Percentiles rank a stretch among this genome's conserved stretches.
Conservation (phyloP, 2,888 invertebrate genomes). For the Rotaria magnacalcarata region DNA sequence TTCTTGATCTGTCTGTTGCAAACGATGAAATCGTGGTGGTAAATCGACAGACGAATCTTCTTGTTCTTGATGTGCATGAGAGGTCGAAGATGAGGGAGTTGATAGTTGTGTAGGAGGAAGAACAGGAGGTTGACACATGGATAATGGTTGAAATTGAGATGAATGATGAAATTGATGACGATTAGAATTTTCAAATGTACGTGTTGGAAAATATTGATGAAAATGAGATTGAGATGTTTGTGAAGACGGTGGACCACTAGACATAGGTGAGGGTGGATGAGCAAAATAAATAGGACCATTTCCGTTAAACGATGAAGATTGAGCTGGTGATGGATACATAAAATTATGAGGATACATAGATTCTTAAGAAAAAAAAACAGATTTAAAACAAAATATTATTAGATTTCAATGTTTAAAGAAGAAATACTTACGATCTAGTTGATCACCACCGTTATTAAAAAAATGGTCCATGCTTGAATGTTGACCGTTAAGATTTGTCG, state of each 20-base stretch:
- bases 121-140: not conserved
- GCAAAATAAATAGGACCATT: conserved; percentile 7
- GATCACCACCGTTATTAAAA: not conserved
- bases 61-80: not conserved
- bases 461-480: not conserved
- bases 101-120: not conserved
- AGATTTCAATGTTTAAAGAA: not conserved
- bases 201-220: not conserved
- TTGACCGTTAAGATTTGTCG: not conserved
- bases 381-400: not conserved
- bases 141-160: not conserved
- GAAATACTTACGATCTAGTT: not conserved
- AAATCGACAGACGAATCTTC: not conserved
- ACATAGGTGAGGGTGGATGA: not conserved
- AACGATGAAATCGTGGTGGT: conserved; percentile 11
- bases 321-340: not conserved
- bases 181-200: conserved; percentile 12
- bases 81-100: not conserved
- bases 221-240: not conserved
- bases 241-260: not conserved
- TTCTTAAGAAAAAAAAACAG: not conserved
- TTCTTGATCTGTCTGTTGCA: not conserved
- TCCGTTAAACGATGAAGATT: not conserved
- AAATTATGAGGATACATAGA: not conserved
- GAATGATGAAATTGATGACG: conserved; percentile 1